phyloP scores from a whole-genome alignment of 35 echinoderm and acorn worm species.

The Diadema setosum region DNA sequence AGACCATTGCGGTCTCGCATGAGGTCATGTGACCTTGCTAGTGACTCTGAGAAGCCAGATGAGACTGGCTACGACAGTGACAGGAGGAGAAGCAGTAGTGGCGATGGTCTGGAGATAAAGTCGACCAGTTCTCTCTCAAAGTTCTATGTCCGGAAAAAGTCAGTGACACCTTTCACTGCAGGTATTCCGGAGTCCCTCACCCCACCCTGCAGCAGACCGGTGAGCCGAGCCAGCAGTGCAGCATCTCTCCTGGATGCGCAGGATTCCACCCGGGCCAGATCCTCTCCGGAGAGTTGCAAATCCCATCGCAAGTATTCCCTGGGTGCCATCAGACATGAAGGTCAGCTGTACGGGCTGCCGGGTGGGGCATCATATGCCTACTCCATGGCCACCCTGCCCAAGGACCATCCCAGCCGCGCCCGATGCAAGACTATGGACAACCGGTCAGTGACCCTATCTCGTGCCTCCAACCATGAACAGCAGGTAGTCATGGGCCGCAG shows the following conservation, averaged over 20 bases:
- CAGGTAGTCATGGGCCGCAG: conserved; percentile 13
- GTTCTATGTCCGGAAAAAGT: conserved; percentile 49
- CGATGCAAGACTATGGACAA: not conserved
- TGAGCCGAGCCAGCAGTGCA: conserved; percentile 2
- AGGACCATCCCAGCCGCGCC: not conserved
- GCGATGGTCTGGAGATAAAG: not conserved
- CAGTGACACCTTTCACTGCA: not conserved
- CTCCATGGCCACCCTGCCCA: not conserved
- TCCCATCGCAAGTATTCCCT: not conserved
- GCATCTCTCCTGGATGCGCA: not conserved
- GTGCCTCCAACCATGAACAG: not conserved
- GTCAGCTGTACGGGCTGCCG: not conserved
- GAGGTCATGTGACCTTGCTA: not conserved
- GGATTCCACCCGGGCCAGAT: not conserved
- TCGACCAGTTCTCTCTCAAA: conserved; percentile 45
- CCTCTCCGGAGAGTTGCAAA: not conserved
- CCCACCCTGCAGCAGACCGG: conserved; percentile 9
- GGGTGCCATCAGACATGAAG: conserved; percentile 4
- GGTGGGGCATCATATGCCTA: not conserved
- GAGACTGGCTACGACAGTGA: not conserved
- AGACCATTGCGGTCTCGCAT: not conserved
- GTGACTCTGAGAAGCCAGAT: not conserved
- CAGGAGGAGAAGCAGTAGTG: not conserved
- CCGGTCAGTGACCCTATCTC: not conserved
- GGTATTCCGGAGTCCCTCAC: not conserved